A percentile compares a stretch with the other conserved stretches of the same genome.
Conservation (phyloP, 1,140 invertebrate genomes). For the Ctenoplectra terminalis region DNA sequence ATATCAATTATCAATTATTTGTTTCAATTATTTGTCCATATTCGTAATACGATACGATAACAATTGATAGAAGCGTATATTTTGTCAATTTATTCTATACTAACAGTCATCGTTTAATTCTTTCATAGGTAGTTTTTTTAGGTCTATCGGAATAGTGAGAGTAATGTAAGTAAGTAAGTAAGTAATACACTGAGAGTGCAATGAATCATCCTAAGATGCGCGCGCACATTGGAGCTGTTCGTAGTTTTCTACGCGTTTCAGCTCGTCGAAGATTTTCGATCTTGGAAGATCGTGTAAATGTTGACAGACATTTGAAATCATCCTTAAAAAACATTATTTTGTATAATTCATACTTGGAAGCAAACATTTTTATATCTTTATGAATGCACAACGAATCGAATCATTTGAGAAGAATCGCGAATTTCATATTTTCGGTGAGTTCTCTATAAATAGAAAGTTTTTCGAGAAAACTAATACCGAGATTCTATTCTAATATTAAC, state of each 20-base stretch:
- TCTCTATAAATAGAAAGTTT: slow-evolving; percentile 62
- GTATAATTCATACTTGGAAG: not conserved
- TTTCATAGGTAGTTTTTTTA: too few species aligned
- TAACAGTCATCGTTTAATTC: too few species aligned
- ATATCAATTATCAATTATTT: too few species aligned
- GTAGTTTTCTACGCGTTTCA: slow-evolving; percentile 36
- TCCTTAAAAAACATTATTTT: not conserved
- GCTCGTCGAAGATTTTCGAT: not conserved
- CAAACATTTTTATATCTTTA: slow-evolving; percentile 9
- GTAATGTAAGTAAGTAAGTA: too few species aligned
- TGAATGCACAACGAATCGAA: slow-evolving; percentile 26
- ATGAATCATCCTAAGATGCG: slow-evolving; percentile 55
- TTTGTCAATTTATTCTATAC: too few species aligned
- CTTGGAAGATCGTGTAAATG: not conserved
- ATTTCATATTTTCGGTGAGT: slow-evolving; percentile 57
- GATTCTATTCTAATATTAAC: slow-evolving; percentile 3
- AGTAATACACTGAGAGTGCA: too few species aligned
- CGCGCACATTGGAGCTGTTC: slow-evolving; percentile 15
- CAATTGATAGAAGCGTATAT: too few species aligned
- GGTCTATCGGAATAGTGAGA: too few species aligned
- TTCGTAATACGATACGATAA: too few species aligned
- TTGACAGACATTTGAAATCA: slow-evolving; percentile 3
- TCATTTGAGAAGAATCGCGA: slow-evolving; percentile 16
- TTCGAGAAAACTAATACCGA: not conserved
- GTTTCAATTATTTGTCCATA: too few species aligned